Base-by-base conservation (phyloP, 1,140 invertebrate species). In the Coptotermes formosanus region DNA sequence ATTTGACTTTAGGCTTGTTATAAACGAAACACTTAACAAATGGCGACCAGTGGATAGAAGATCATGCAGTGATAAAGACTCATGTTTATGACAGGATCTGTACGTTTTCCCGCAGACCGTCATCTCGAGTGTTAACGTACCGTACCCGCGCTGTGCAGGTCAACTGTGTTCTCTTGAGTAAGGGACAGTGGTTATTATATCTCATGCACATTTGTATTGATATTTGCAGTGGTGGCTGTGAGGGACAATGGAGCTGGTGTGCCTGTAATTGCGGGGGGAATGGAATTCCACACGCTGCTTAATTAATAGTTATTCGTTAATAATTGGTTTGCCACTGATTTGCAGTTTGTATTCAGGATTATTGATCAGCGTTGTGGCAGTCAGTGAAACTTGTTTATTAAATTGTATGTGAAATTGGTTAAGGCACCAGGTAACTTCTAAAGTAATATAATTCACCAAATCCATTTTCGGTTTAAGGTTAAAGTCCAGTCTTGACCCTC, bases 261-360 rank as follows among this genome's bases (percentile, higher is more conserved):
- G 64, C 64, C 64, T 30, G 64, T 75, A 75, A 75, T 75, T 75
- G n/a, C 64, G 1, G 21, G 64, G 2, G 64, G n/a, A 75, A 75
- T 75, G 64, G 3, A 19, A 55, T 55, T 55, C 52, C 52, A 55
- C 52, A 55, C 52, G 21, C 64, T 75, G 64, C n/a, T 75, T 75
- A 75, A 75, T 75, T 75, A 75, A 75, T 75, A 75, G 64, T 69
- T 75, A 75, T 75, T 75, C 64, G 30, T 75, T 75, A 75, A 75
- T 75, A 75, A 30, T 30, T 75, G 64, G 25, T 30, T 30, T 75
- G 64, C 64, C 64, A 75, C 64, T 75, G 64, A 30, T 75, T 75
- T 75, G n/a, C 64, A 75, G 64, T 75, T 75, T 30, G 64, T 75
- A 75, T 75, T 30, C 64, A 75, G 64, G 64, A 75, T 75, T 25